Percentiles rank a stretch among this genome's conserved stretches.
These are phyloP conservation scores for Antechinus stuartii DNA, from an alignment of 2,113 vertebrate species.

Conservation along the genomic window DNA sequence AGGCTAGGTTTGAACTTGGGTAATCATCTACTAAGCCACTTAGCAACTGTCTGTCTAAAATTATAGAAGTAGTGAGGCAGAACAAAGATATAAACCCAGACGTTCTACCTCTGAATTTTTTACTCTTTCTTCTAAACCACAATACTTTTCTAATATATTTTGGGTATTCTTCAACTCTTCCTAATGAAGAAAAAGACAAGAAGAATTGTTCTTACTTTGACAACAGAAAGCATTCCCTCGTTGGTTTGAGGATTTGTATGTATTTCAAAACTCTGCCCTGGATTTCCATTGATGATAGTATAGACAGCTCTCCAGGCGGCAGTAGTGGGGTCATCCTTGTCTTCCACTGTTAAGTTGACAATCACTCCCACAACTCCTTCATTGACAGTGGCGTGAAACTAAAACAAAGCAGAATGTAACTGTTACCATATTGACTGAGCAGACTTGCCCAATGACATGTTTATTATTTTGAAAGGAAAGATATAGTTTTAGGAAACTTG, in stretches of 20 bases:
- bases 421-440: background rate
- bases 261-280: conserved; percentile 93
- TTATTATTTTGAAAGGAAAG: background rate
- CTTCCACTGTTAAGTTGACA: conserved; percentile 94
- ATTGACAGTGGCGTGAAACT: conserved; percentile 95
- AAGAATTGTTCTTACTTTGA: conserved; percentile 88
- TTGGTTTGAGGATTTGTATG: conserved; percentile 96
- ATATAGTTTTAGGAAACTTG: background rate
- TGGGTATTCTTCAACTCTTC: rapidly evolving
- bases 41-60: no score
- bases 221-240: conserved; percentile 96
- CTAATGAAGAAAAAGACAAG: rapidly evolving
- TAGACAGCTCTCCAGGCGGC: conserved; percentile 95
- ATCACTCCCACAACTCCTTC: conserved; percentile 94
- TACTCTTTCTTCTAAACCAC: background rate
- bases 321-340: conserved; percentile 93
- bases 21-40: background rate
- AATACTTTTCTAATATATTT: background rate
- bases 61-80: background rate
- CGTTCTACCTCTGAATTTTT: background rate
- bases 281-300: conserved; percentile 96
- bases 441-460: background rate
- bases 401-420: conserved; percentile 21
- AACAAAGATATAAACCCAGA: background rate
- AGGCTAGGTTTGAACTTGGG: background rate